Conservation (phyloP, 2,888 invertebrate species). For the Prenolepis imparis region DNA sequence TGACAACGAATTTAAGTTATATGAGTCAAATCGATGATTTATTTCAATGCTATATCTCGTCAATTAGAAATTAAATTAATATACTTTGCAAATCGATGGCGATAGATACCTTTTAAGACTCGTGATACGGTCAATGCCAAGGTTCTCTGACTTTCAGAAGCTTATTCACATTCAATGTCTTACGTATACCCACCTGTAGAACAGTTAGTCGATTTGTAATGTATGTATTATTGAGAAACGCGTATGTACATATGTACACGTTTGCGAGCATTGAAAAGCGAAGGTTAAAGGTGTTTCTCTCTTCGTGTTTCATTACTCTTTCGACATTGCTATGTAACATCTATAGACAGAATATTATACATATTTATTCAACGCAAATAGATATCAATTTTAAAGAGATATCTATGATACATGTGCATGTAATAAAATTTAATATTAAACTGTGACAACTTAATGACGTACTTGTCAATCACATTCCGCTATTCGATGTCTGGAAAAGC, state of each 20-base stretch:
- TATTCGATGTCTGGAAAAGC: background rate
- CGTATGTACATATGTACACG: background rate
- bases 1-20: background rate
- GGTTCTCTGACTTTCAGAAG: constrained; percentile 31
- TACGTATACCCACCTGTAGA: constrained; percentile 57
- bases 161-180: background rate
- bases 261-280: constrained; percentile 8
- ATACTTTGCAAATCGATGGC: constrained; percentile 2
- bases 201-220: constrained; percentile 53
- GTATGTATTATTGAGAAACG: constrained; percentile 51
- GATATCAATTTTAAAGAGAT: constrained; percentile 12
- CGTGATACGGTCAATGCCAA: constrained; percentile 43
- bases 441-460: background rate
- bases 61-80: constrained; percentile 13
- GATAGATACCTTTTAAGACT: background rate
- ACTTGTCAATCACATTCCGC: background rate
- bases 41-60: background rate
- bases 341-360: background rate
- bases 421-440: constrained; percentile 2
- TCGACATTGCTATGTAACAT: background rate
- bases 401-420: background rate
- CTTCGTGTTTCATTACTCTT: constrained; percentile 6
- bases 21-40: background rate
- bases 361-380: background rate
- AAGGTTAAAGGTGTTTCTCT: constrained; percentile 42